Conservation (phyloP, 2,888 invertebrate genomes). For the Folsomia candida region DNA sequence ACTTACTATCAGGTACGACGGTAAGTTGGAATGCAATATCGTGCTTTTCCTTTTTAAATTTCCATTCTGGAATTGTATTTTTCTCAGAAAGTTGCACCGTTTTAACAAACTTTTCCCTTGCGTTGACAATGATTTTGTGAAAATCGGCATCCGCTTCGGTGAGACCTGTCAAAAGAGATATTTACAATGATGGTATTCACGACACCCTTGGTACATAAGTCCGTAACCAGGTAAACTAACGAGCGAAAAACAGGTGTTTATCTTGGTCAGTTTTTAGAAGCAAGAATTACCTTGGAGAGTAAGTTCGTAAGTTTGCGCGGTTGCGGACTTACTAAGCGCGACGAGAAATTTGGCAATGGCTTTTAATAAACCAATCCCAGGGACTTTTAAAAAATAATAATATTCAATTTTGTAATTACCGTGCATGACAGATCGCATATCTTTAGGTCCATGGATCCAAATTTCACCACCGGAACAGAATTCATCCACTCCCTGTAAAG, state of each 20-base stretch:
- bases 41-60: constrained; percentile 9
- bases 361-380: no score
- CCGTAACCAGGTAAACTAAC: no score
- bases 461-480: background rate
- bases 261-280: no score
- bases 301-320: no score
- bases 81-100: background rate
- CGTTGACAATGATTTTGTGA: background rate
- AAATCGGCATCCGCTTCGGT: constrained; percentile 5
- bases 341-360: no score
- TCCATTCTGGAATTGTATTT: constrained; percentile 9
- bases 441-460: constrained; percentile 5
- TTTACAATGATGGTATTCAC: no score
- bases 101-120: constrained; percentile 3
- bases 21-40: constrained; percentile 11
- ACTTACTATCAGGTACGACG: background rate
- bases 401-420: background rate
- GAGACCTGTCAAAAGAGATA: no score
- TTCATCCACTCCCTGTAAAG: background rate
- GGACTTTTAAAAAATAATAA: background rate
- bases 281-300: no score
- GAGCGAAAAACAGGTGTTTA: no score
- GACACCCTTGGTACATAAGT: no score
- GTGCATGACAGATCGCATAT: background rate
- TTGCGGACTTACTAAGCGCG: no score